phyloP scores from a whole-genome alignment of 2,113 vertebrate genomes.

The Clarias magur region DNA sequence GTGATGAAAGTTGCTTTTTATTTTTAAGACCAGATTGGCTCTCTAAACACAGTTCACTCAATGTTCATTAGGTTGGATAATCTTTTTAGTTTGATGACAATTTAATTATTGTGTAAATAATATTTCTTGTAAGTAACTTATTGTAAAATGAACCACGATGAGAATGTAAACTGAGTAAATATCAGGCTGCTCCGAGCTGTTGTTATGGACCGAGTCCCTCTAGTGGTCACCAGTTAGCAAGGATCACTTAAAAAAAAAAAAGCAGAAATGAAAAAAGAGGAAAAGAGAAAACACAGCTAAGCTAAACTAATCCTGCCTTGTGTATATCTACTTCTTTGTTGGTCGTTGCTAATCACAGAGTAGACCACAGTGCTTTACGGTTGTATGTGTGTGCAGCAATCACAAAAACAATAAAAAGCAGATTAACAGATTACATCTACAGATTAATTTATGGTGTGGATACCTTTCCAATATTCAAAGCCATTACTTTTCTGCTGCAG shows the following conservation, averaged over 20 bases:
- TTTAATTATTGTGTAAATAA: background rate
- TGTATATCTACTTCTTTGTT: background rate
- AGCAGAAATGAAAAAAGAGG: background rate
- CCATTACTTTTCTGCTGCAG: background rate
- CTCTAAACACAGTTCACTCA: background rate
- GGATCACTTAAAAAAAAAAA: background rate
- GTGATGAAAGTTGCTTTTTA: background rate
- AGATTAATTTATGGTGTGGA: background rate
- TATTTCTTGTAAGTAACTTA: background rate
- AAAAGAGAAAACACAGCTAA: background rate
- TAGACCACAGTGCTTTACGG: background rate
- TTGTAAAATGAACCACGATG: background rate
- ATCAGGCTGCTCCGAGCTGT: background rate
- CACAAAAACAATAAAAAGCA: background rate
- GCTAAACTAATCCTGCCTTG: background rate
- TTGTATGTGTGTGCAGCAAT: background rate
- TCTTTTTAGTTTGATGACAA: background rate
- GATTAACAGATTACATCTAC: background rate
- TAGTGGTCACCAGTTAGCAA: conserved; percentile 33
- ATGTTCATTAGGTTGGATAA: background rate
- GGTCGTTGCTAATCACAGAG: background rate
- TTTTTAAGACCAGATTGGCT: background rate
- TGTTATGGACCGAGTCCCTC: conserved; percentile 37
- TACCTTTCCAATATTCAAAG: background rate
- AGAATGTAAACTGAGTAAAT: background rate